These are phyloP conservation scores for Anguilla marmorata DNA, from an alignment of 2,797 vertebrate species.

Conservation along the genomic window DNA sequence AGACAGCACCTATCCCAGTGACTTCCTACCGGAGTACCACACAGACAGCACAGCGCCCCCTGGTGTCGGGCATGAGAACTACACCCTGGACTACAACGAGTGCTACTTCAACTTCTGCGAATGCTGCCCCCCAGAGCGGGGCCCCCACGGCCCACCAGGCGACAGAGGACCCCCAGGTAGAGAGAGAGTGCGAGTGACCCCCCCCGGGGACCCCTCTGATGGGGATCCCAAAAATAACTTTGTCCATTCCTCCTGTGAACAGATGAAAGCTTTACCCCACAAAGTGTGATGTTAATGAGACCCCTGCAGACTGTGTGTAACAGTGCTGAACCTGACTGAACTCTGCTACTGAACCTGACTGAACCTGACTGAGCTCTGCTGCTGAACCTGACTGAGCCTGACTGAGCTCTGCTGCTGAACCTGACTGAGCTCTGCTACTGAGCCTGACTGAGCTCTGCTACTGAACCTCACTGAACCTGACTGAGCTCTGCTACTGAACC, in stretches of 20 bases:
- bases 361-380: no score
- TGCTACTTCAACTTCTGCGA: conserved; percentile 96
- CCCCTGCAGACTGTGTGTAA: no score
- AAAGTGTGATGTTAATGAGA: background rate
- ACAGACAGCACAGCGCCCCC: conserved; percentile 58
- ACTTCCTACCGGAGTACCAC: conserved; percentile 53
- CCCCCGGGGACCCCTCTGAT: background rate
- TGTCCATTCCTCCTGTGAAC: background rate
- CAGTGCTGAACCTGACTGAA: no score
- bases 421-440: background rate
- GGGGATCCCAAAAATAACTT: background rate
- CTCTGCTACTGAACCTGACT: no score
- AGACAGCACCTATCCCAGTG: conserved; percentile 57
- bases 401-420: no score
- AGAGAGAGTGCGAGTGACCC: background rate
- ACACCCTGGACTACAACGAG: conserved; percentile 84
- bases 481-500: no score
- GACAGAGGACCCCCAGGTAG: conserved; percentile 82
- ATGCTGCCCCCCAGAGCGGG: conserved; percentile 80
- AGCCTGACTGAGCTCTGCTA: no score
- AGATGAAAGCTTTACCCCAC: background rate
- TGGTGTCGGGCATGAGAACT: conserved; percentile 74
- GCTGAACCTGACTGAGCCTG: no score
- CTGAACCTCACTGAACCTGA: background rate
- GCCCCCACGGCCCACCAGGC: conserved; percentile 79